Evolutionary conservation across 2,888 invertebrate species (phyloP), one percentile per base, ranked within the genome.

Genomic region (Callimorpha dominula): DNA sequence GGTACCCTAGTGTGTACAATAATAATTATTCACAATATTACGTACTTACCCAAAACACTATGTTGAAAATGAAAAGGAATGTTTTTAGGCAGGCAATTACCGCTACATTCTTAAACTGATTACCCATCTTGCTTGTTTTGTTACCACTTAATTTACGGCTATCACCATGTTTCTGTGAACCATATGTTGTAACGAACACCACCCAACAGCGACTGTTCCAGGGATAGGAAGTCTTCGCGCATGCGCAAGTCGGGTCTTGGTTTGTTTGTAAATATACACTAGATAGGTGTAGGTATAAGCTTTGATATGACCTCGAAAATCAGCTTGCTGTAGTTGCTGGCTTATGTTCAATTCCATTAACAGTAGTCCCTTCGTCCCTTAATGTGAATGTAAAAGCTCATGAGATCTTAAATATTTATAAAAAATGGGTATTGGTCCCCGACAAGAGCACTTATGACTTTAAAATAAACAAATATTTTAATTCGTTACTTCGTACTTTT

Each of bases 11-110:
- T 43, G 43, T 68, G 17, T 52, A 54, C 40, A 52, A 54, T 50
- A 40, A 50, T 62, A 68, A 17, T 6, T n/a, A 17, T 31, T 50
- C 7, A 60, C 31, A 72, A 71, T 20, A 72, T 42, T 46, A 95
- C 97, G 97, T 93, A 98, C 31, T 31, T 31, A 31, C 98, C 98
- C 97, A 98, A 92, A 98, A 98, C 49, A 97, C 93, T 82, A 98
- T 96, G 93, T 98, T 98, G 94, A 98, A 98, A 71, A 97, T 93
- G 96, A 98, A 97, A 77, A 98, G 95, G 62, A 98, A 93, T 1
- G 97, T 97, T 90, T 98, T 98, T 94, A 98, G 96, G 91, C 97
- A 98, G 79, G 97, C 97, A 91, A 97, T 97, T 49, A 97, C 97
- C 63, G 98, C 97, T 79, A 97, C 96, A 80, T 97, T 97, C 91